Evolutionary conservation across 2,888 invertebrate species (phyloP).

Genomic region (Hedychridium roseum): DNA sequence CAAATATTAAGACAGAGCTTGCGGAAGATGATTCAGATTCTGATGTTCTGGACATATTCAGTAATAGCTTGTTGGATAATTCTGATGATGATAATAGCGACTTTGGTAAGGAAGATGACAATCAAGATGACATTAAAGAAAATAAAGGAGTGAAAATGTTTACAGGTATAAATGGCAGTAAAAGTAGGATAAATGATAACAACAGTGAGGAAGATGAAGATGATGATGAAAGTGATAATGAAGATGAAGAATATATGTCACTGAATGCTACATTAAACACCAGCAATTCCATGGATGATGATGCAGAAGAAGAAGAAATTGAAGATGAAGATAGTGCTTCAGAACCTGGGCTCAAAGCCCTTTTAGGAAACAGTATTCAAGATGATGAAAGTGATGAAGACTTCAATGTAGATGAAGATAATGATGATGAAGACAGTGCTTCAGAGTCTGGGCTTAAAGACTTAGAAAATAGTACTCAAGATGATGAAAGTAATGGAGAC

Average conservation of each 20-base stretch:
- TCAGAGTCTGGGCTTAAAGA: too few relatives aligned
- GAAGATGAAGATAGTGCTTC: slow-evolving; percentile 15
- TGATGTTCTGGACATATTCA: slow-evolving; percentile 21
- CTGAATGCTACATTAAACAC: slow-evolving; percentile 1
- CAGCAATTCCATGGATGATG: neutral
- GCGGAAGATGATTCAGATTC: slow-evolving; percentile 16
- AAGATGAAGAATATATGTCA: slow-evolving; percentile 11
- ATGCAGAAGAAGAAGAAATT: slow-evolving; percentile 16
- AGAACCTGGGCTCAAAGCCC: too few relatives aligned
- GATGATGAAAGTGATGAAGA: slow-evolving; percentile 26
- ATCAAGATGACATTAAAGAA: neutral
- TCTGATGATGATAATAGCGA: slow-evolving; percentile 27
- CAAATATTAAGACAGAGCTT: slow-evolving; percentile 11
- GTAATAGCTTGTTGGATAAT: slow-evolving; percentile 27
- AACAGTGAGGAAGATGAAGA: slow-evolving; percentile 12
- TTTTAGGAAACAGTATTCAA: slow-evolving; percentile 22
- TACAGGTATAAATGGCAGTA: slow-evolving; percentile 13
- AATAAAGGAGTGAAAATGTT: slow-evolving; percentile 29
- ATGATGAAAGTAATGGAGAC: slow-evolving; percentile 24
- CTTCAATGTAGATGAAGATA: slow-evolving; percentile 7
- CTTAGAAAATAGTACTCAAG: slow-evolving; percentile 23
- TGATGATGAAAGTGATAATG: slow-evolving; percentile 23
- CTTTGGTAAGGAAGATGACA: neutral
- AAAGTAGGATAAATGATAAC: slow-evolving; percentile 12
- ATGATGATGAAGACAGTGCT: slow-evolving; percentile 25